Base-by-base conservation (phyloP, 2,888 invertebrate genomes). In the Litoditis marina region DNA sequence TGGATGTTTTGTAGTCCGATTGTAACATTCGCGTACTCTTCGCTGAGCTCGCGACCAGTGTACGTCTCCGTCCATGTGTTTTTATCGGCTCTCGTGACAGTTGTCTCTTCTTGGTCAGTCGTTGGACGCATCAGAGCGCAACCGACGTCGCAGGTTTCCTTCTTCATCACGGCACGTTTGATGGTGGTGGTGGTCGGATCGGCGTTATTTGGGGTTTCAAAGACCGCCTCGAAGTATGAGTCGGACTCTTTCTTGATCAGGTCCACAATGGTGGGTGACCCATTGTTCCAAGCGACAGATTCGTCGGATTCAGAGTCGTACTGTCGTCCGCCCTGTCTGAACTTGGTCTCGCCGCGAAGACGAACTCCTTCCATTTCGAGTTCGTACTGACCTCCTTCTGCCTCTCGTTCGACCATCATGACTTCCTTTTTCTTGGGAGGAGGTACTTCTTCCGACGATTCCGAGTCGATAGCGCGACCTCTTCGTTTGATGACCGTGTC, bases 151-250 rank as follows among this genome's bases (percentile, higher is more conserved):
- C 65, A 57, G 7, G 63, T 64, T 50, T 71, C 71, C 34, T 67
- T 65, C 51, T 73, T 73, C 55, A 66, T 42, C n/a, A 65, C 65
- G 27, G 69, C 65, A 51, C 66, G 61, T 55, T 56, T 64, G 46
- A 71, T 50, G 8, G 60, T 59, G 0, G 51, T 57, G 0, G n/a
- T 19, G 25, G 68, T 44, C 8, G 72, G 68, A 31, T 62, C 56
- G 13, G 49, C 60, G 22, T 65, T 65, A 50, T 71, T 72, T 2
- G 77, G 62, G n/a, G 77, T 74, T 56, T 79, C 79, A 46, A 80
- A 78, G 46, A 74, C 75, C n/a, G 77, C 69, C 34, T 79, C 76
- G 56, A 79, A 80, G 42, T 68, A 62, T 1, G 79, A 78, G n/a
- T 73, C 58, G 27, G 74, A 74, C 49, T 81, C 80, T 51, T 81